Percentiles rank a stretch among this genome's conserved stretches.
phyloP scores from a whole-genome alignment of 2,888 invertebrate genomes.

The Idaea straminata region DNA sequence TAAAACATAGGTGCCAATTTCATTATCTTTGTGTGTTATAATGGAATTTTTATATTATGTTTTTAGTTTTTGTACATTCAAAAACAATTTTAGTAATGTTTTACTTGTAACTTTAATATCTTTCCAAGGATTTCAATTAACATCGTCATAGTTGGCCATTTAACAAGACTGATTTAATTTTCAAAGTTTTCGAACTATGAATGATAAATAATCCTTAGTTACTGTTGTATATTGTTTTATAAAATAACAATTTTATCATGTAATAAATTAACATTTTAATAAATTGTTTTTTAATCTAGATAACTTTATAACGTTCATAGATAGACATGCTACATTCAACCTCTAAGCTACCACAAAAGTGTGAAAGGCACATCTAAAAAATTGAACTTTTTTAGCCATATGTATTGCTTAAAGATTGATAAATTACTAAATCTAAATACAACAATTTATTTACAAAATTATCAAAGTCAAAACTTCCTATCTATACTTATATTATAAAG shows the following conservation, averaged over 20 bases:
- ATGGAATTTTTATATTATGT: constrained; percentile 51
- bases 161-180: constrained; percentile 81
- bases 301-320: constrained; percentile 14
- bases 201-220: constrained; percentile 65
- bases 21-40: constrained; percentile 49
- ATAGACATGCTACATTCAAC: no score
- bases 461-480: constrained; percentile 7
- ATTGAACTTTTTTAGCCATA: neutral
- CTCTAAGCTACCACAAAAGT: no score
- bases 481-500: no score
- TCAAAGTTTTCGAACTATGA: constrained; percentile 69
- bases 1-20: constrained; percentile 60
- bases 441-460: neutral
- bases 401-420: neutral
- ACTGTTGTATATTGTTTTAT: constrained; percentile 75
- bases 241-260: constrained; percentile 75
- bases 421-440: neutral
- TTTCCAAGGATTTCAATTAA: constrained; percentile 60
- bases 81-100: constrained; percentile 48
- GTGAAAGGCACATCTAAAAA: no score
- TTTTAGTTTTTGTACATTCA: constrained; percentile 52
- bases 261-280: constrained; percentile 77
- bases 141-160: constrained; percentile 74
- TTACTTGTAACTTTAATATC: constrained; percentile 47
- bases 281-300: constrained; percentile 29